Percentiles rank a stretch among this genome's conserved stretches.
These are phyloP conservation scores for Tenualosa thibaudeaui DNA, from an alignment of 2,797 vertebrate genomes.

Conservation along the genomic window DNA sequence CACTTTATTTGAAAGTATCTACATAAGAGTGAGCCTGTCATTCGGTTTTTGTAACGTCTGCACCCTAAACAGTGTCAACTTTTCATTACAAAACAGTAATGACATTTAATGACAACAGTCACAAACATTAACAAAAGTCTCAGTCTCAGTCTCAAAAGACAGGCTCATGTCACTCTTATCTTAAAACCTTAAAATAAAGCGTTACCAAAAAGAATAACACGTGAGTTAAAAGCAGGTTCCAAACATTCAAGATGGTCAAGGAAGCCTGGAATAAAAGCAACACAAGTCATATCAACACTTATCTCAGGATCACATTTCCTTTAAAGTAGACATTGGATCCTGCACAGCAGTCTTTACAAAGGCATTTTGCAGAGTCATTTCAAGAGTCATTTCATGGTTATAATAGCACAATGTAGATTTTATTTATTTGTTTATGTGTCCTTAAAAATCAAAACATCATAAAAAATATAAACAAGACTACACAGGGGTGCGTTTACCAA, in stretches of 20 bases:
- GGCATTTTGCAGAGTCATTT: background rate
- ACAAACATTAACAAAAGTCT: too few relatives aligned
- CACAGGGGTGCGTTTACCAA: background rate
- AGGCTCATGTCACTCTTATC: too few relatives aligned
- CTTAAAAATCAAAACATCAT: background rate
- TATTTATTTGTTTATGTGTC: background rate
- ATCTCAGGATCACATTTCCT: background rate
- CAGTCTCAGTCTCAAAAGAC: too few relatives aligned
- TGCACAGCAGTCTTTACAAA: background rate
- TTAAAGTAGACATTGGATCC: background rate
- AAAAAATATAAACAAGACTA: background rate
- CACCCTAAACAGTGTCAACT: too few relatives aligned
- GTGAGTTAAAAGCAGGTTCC: background rate
- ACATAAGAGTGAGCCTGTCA: too few relatives aligned
- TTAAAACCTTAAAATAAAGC: too few relatives aligned
- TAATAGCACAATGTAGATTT: background rate
- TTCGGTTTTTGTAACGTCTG: too few relatives aligned
- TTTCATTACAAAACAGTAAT: too few relatives aligned
- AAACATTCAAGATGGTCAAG: conserved; percentile 4
- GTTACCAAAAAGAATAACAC: background rate
- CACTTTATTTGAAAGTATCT: too few relatives aligned
- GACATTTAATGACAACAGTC: too few relatives aligned
- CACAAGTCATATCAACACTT: background rate
- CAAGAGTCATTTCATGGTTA: background rate
- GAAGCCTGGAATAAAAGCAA: background rate